Evolutionary conservation across 2,797 vertebrate genomes (phyloP).

Genomic region (Sarcoramphus papa): DNA sequence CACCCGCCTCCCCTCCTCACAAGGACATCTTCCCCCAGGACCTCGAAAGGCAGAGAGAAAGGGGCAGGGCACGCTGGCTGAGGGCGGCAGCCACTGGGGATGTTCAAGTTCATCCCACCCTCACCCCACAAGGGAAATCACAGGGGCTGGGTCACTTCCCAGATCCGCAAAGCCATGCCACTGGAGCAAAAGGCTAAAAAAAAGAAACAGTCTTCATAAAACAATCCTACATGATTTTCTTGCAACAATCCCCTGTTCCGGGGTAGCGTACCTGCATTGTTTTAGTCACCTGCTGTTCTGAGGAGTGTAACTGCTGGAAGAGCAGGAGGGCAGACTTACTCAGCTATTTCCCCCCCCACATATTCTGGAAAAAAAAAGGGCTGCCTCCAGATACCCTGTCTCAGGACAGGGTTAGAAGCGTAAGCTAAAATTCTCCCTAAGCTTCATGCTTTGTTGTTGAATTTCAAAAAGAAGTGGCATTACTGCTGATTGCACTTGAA

Average conservation of each 20-base stretch:
- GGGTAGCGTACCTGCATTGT: background rate
- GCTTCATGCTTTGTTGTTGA: background rate
- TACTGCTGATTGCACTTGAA: background rate
- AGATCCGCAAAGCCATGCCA: background rate
- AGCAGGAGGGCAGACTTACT: background rate
- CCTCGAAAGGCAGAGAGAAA: background rate
- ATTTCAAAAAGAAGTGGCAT: background rate
- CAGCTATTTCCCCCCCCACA: background rate
- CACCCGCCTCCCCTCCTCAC: background rate
- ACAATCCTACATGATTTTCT: constrained; percentile 2
- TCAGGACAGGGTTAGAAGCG: background rate
- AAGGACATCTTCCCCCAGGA: background rate
- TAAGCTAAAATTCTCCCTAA: background rate
- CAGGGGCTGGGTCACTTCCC: background rate
- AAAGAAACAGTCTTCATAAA: background rate
- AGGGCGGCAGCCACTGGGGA: fast-evolving
- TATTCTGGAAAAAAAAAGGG: background rate
- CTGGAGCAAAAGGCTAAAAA: background rate
- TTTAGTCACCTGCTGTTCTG: background rate
- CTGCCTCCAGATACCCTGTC: background rate
- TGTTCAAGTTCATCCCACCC: background rate
- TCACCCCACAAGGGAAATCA: background rate
- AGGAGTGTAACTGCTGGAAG: background rate
- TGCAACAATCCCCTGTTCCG: background rate
- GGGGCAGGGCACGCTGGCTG: fast-evolving